Evolutionary conservation across 1,140 invertebrate species (phyloP).

Genomic region (Heliconius hermathena): DNA sequence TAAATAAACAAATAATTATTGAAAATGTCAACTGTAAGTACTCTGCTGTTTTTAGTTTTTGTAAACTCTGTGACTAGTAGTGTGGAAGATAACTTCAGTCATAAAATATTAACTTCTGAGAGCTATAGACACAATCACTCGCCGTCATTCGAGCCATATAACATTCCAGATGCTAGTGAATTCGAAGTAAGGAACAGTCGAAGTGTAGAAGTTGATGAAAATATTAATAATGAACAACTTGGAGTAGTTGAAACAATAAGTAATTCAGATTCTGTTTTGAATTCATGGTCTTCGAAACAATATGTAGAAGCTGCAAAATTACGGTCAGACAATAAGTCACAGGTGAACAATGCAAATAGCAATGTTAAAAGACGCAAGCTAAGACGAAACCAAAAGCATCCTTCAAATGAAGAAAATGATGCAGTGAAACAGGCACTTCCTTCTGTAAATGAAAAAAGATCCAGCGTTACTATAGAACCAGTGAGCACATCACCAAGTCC

Average conservation of each 20-base stretch:
- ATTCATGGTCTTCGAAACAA: constrained; percentile 36
- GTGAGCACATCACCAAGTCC: constrained; percentile 10
- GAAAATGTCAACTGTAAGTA: constrained; percentile 44
- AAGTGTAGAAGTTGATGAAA: not conserved
- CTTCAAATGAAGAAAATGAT: constrained; percentile 10
- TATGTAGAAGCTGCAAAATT: constrained; percentile 7
- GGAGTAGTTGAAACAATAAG: not conserved
- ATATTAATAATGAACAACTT: constrained; percentile 2
- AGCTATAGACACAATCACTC: constrained; percentile 56
- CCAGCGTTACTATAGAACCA: constrained; percentile 9
- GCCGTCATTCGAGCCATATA: constrained; percentile 40
- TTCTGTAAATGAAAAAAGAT: not conserved
- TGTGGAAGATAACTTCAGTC: constrained; percentile 14
- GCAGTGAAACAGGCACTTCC: not conserved
- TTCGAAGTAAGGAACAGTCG: constrained; percentile 22
- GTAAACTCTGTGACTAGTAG: constrained; percentile 15
- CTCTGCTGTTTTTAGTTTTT: constrained; percentile 21
- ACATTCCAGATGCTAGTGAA: constrained; percentile 14
- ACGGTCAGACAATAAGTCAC: not conserved
- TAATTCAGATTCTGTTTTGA: not conserved
- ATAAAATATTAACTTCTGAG: not conserved
- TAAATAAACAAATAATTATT: constrained; percentile 45
- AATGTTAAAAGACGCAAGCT: constrained; percentile 36
- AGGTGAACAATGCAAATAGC: constrained; percentile 20
- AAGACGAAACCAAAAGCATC: constrained; percentile 14